Evolutionary conservation across 92 coral and sea anemone species (phyloP).

Genomic region (Epizoanthus stellaris): DNA sequence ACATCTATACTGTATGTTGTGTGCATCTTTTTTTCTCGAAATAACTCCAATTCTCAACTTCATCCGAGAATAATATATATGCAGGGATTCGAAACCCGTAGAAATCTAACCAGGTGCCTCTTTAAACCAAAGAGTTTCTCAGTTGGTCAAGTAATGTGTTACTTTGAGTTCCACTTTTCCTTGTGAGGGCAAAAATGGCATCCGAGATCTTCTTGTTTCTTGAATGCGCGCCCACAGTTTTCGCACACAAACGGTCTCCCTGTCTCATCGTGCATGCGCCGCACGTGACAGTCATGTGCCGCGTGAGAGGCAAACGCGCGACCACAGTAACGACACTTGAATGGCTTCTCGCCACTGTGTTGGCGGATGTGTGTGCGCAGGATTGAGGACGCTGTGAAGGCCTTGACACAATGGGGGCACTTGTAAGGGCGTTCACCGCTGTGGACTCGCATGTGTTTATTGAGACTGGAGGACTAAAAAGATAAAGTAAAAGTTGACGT

Average conservation of each 20-base stretch:
- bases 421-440: slow-evolving; percentile 85
- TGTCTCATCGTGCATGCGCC: slow-evolving; percentile 60
- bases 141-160: no score
- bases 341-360: slow-evolving; percentile 89
- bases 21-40: no score
- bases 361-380: slow-evolving; percentile 89
- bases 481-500: neutral
- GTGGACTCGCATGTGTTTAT: slow-evolving; percentile 82
- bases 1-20: no score
- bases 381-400: slow-evolving; percentile 84
- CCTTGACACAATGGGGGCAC: slow-evolving; percentile 76
- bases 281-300: slow-evolving; percentile 91
- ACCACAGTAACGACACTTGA: slow-evolving; percentile 85
- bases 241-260: neutral
- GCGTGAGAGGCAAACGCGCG: slow-evolving; percentile 91
- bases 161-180: neutral
- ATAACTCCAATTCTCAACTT: no score
- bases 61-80: no score
- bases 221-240: neutral
- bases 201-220: neutral
- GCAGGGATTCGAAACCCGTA: no score
- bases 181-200: neutral
- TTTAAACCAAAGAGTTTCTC: no score
- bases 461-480: slow-evolving; percentile 76
- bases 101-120: no score